A percentile compares a stretch with the other conserved stretches of the same genome.
Conservation (phyloP, 2,797 vertebrate species). For the Pseudochirops corinnae region DNA sequence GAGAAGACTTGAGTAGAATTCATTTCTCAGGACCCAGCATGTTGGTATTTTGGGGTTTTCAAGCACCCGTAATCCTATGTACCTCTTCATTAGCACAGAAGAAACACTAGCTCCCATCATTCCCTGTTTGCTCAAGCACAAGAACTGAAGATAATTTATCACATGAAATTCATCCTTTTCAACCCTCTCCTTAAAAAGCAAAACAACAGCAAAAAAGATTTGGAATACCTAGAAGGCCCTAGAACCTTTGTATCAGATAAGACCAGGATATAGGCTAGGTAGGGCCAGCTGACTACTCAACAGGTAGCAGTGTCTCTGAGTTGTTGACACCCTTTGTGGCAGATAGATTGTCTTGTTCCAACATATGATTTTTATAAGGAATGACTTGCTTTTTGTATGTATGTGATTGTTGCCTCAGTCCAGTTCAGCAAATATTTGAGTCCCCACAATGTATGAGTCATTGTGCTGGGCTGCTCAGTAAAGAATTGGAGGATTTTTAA, state of each 20-base stretch:
- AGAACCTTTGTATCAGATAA: conserved; percentile 30
- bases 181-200: conserved; percentile 8
- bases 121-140: conserved; percentile 27
- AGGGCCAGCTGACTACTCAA: not conserved
- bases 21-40: no score
- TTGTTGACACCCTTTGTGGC: not conserved
- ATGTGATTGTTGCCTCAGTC: not conserved
- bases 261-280: conserved; percentile 41
- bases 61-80: no score
- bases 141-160: conserved; percentile 5
- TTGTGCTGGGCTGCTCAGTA: not conserved
- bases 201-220: not conserved
- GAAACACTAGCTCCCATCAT: conserved; percentile 43
- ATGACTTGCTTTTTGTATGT: not conserved
- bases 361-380: conserved; percentile 6
- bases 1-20: no score
- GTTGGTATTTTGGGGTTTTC: no score
- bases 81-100: conserved; percentile 1
- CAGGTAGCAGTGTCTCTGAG: not conserved
- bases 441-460: not conserved
- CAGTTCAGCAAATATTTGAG: not conserved
- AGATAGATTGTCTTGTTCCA: not conserved
- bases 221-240: conserved; percentile 30
- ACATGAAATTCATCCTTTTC: not conserved
- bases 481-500: not conserved